phyloP scores from a whole-genome alignment of 1,140 invertebrate species.

The Episyrphus balteatus region DNA sequence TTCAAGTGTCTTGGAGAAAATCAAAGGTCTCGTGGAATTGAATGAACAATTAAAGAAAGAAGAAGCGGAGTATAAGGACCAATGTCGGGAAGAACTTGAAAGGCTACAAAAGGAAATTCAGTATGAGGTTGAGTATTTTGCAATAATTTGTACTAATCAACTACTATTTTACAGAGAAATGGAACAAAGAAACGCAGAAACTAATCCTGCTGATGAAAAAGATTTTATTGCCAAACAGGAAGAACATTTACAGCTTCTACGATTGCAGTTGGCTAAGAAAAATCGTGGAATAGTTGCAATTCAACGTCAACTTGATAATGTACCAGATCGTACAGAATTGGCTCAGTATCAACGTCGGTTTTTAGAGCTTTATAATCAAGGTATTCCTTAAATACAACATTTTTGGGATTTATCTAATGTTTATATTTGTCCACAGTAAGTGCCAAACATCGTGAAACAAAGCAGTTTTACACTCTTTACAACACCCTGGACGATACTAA shows the following conservation, averaged over 20 bases:
- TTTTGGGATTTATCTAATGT: not conserved
- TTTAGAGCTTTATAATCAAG: constrained; percentile 93
- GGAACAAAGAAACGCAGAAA: constrained; percentile 38
- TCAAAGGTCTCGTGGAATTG: constrained; percentile 53
- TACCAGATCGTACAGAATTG: constrained; percentile 83
- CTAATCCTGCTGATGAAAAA: constrained; percentile 36
- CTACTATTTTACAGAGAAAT: constrained; percentile 36
- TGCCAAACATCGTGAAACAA: constrained; percentile 90
- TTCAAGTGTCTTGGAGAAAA: constrained; percentile 47
- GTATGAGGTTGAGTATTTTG: constrained; percentile 32
- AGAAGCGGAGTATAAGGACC: constrained; percentile 62
- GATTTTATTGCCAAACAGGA: constrained; percentile 48
- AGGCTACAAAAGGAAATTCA: constrained; percentile 46
- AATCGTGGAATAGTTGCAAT: constrained; percentile 71
- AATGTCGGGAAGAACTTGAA: constrained; percentile 56
- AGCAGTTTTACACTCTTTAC: constrained; percentile 93
- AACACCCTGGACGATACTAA: constrained; percentile 93
- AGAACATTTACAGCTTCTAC: constrained; percentile 33
- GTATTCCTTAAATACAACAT: constrained; percentile 37
- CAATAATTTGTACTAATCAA: no score
- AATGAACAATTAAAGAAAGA: constrained; percentile 64
- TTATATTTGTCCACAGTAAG: constrained; percentile 55
- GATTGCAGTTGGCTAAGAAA: constrained; percentile 61
- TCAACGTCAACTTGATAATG: constrained; percentile 74
- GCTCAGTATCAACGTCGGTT: constrained; percentile 92